A percentile compares a stretch with the other conserved stretches of the same genome.
These are phyloP conservation scores for Centrocercus urophasianus DNA, from an alignment of 2,113 vertebrate species.

Conservation along the genomic window DNA sequence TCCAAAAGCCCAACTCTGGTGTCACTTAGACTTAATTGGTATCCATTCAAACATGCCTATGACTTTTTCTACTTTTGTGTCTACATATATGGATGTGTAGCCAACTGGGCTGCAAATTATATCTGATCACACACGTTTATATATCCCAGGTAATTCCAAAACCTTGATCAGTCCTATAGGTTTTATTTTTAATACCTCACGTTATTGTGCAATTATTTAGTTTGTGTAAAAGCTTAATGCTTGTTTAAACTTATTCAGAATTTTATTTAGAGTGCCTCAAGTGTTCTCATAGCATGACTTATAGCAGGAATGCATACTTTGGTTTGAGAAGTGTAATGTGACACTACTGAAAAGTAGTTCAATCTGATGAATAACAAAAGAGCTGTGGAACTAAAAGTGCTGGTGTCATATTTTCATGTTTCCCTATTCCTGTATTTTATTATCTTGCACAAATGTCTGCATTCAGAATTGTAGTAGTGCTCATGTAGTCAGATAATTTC, in stretches of 20 bases:
- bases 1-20: background rate
- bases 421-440: background rate
- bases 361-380: background rate
- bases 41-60: background rate
- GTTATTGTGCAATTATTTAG: background rate
- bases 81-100: background rate
- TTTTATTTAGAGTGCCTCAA: background rate
- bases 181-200: background rate
- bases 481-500: background rate
- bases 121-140: background rate
- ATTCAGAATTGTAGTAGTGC: background rate
- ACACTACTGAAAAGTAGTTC: background rate
- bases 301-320: background rate
- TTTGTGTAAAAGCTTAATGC: background rate
- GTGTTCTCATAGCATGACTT: background rate
- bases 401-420: background rate
- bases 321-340: background rate
- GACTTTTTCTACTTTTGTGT: background rate
- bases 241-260: background rate
- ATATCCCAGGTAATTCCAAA: background rate
- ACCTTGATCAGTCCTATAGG: background rate
- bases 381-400: background rate
- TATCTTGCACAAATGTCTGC: background rate
- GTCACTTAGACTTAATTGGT: background rate
- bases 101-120: background rate